Percentiles rank a stretch among this genome's conserved stretches.
These are phyloP conservation scores for Cantharis flavilabris DNA, from an alignment of 2,888 invertebrate species.

Conservation along the genomic window DNA sequence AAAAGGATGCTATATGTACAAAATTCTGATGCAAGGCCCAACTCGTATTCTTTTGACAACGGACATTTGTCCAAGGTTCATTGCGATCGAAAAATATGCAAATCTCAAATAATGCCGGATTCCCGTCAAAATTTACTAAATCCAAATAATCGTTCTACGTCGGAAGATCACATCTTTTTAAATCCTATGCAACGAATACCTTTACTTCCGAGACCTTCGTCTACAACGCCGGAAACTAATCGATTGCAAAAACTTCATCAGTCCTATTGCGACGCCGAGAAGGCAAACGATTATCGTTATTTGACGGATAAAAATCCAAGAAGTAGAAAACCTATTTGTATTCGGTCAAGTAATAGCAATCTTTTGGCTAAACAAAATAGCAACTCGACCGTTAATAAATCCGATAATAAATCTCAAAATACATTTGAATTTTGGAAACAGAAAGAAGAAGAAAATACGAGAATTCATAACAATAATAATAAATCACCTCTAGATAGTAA, in stretches of 20 bases:
- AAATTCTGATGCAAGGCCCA: constrained; percentile 55
- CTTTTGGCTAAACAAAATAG: not conserved
- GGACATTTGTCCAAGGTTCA: constrained; percentile 11
- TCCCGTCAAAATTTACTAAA: constrained; percentile 40
- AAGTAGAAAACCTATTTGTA: constrained; percentile 73
- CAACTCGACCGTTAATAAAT: not conserved
- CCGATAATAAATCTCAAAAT: constrained; percentile 48
- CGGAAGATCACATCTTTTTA: constrained; percentile 50
- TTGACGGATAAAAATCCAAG: constrained; percentile 74
- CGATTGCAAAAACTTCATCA: constrained; percentile 32
- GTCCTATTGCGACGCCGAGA: constrained; percentile 31
- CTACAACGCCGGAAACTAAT: constrained; percentile 50
- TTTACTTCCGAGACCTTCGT: constrained; percentile 49
- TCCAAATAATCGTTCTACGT: constrained; percentile 47
- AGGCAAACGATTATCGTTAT: constrained; percentile 61
- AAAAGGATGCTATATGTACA: constrained; percentile 59
- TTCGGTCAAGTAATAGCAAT: constrained; percentile 53
- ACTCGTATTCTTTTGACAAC: constrained; percentile 61
- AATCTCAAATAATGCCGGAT: not conserved
- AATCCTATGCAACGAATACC: constrained; percentile 38
- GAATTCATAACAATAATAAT: constrained; percentile 27
- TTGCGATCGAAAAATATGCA: constrained; percentile 32
- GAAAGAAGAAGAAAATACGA: constrained; percentile 58
- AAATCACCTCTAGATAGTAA: constrained; percentile 40
- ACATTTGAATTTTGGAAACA: constrained; percentile 69